These are phyloP conservation scores for Uropsilus gracilis DNA, from an alignment of 2,113 vertebrate species.

Conservation along the genomic window DNA sequence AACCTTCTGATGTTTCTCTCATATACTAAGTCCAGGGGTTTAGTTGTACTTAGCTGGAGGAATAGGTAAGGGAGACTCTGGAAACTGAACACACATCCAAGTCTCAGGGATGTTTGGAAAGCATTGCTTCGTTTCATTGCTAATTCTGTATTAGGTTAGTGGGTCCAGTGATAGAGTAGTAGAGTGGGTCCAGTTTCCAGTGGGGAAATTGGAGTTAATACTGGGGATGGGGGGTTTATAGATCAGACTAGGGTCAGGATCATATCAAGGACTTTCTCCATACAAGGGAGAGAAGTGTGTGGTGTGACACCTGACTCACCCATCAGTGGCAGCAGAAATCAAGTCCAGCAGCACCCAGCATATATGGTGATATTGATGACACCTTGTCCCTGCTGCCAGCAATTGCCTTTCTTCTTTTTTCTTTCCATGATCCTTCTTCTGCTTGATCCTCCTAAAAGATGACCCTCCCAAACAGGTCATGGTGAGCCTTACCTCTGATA, in stretches of 20 bases:
- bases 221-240: background rate
- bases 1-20: background rate
- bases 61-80: background rate
- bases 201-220: background rate
- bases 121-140: background rate
- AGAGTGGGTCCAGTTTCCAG: background rate
- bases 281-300: background rate
- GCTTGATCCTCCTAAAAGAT: background rate
- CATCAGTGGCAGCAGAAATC: background rate
- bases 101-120: background rate
- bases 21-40: background rate
- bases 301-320: background rate
- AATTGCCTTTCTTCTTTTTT: background rate
- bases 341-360: rapidly evolving
- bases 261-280: background rate
- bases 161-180: too few relatives aligned
- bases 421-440: background rate
- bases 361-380: background rate
- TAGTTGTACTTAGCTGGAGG: background rate
- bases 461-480: background rate
- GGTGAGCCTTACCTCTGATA: too few relatives aligned
- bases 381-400: background rate
- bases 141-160: background rate
- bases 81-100: background rate
- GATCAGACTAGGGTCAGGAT: background rate